A percentile compares a stretch with the other conserved stretches of the same genome.
Conservation (phyloP, 1,140 invertebrate species). For the Drosophila baimaii region DNA sequence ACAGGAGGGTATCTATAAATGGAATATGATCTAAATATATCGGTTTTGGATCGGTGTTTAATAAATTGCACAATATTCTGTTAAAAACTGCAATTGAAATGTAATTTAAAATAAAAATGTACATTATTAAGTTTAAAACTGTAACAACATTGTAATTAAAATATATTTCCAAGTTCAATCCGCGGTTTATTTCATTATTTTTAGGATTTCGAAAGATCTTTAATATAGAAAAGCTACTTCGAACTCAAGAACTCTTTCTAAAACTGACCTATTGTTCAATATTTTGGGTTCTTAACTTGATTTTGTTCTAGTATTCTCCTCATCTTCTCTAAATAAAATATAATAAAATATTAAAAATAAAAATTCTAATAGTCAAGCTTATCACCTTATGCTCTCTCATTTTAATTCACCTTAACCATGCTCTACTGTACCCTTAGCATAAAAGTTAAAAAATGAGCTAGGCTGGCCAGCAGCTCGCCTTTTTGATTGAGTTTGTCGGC, state of each 20-base stretch:
- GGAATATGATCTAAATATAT: neutral
- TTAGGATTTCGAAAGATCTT: too few relatives aligned
- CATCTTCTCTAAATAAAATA: neutral
- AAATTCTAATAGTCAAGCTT: neutral
- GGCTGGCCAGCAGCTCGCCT: conserved; percentile 32
- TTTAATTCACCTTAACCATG: neutral
- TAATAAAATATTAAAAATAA: neutral
- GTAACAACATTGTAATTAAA: neutral
- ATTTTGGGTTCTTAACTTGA: neutral
- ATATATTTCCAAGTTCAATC: neutral
- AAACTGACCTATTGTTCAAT: neutral
- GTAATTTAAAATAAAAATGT: neutral
- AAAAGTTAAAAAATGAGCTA: conserved; percentile 37
- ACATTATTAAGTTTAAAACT: neutral
- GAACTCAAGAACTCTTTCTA: neutral
- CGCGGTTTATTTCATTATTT: too few relatives aligned
- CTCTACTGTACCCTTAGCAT: conserved; percentile 12
- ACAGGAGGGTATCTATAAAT: conserved; percentile 3
- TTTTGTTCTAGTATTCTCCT: neutral
- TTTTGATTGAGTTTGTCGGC: conserved; percentile 68
- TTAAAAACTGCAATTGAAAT: neutral
- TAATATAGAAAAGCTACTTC: neutral
- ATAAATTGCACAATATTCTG: neutral
- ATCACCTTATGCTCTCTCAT: neutral
- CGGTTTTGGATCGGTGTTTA: neutral